Evolutionary conservation across 1,140 invertebrate species (phyloP).

Genomic region (Palaemon carinicauda): DNA sequence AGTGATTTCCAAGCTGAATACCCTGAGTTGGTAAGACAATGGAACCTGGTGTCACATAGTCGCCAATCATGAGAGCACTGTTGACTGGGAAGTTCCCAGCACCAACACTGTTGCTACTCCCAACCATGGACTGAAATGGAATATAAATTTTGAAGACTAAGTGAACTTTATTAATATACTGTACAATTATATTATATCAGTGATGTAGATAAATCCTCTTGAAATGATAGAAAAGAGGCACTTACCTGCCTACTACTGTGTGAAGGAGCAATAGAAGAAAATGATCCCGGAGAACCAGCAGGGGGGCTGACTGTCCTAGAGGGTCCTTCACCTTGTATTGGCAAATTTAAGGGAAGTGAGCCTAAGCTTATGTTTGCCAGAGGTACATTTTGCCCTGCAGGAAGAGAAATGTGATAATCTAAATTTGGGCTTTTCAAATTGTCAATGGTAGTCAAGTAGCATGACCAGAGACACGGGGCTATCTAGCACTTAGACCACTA

Average conservation of each 20-base stretch:
- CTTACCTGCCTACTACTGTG: slow-evolving; percentile 13
- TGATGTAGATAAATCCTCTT: no score
- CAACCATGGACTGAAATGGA: neutral
- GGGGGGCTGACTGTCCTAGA: slow-evolving; percentile 2
- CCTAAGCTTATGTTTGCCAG: slow-evolving; percentile 15
- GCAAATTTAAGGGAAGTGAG: slow-evolving; percentile 10
- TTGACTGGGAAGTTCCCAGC: slow-evolving; percentile 40
- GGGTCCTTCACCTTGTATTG: neutral
- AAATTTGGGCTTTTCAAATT: no score
- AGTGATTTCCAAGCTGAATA: slow-evolving; percentile 22
- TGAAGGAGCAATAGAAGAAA: neutral
- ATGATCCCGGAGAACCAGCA: neutral
- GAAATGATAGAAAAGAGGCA: neutral
- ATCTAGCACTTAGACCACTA: neutral
- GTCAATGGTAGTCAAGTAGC: neutral
- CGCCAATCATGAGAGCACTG: slow-evolving; percentile 45
- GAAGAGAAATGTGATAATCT: neutral
- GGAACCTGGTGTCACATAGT: slow-evolving; percentile 47
- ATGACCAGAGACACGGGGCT: neutral
- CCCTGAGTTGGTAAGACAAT: slow-evolving; percentile 40
- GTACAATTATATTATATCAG: no score
- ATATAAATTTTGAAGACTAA: no score
- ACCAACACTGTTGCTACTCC: slow-evolving; percentile 15
- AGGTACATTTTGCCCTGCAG: slow-evolving; percentile 6
- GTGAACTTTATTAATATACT: no score